phyloP scores from a whole-genome alignment of 2,888 invertebrate genomes.

The Synanthedon vespiformis region DNA sequence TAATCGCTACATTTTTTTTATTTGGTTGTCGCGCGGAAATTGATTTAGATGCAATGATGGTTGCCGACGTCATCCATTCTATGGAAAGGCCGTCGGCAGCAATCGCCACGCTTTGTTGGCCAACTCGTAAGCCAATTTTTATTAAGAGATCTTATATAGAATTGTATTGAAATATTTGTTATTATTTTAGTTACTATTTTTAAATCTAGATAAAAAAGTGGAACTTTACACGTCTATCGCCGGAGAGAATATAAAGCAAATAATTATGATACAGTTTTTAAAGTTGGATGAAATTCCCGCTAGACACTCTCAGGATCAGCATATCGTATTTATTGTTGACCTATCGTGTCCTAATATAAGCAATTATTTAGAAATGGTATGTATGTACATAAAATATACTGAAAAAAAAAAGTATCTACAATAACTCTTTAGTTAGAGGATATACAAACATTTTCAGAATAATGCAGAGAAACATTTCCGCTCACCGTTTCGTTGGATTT shows the following conservation, averaged over 20 bases:
- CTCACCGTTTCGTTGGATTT: slow-evolving; percentile 48
- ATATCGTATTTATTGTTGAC: slow-evolving; percentile 38
- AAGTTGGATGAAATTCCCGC: slow-evolving; percentile 15
- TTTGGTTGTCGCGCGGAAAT: slow-evolving; percentile 15
- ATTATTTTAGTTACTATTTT: slow-evolving; percentile 1
- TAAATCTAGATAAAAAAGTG: slow-evolving; percentile 31
- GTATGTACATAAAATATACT: too few relatives aligned
- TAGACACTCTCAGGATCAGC: slow-evolving; percentile 26
- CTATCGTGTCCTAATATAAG: slow-evolving; percentile 31
- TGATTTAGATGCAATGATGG: slow-evolving; percentile 19
- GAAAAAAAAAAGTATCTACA: too few relatives aligned
- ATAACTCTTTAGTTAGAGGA: background rate
- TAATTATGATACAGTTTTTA: slow-evolving; percentile 27
- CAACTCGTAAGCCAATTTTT: slow-evolving; percentile 26
- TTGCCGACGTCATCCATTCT: slow-evolving; percentile 33
- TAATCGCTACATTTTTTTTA: slow-evolving; percentile 5
- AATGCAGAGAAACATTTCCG: slow-evolving; percentile 26
- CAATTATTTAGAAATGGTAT: slow-evolving; percentile 27
- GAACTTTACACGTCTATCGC: slow-evolving; percentile 25
- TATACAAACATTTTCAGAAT: slow-evolving; percentile 16
- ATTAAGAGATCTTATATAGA: background rate
- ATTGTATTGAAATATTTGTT: background rate
- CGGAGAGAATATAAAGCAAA: slow-evolving; percentile 17
- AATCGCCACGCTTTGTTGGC: slow-evolving; percentile 37
- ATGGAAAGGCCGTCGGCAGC: slow-evolving; percentile 31